A percentile compares a stretch with the other conserved stretches of the same genome.
phyloP scores from a whole-genome alignment of 2,888 invertebrate genomes.

The Epinotia bilunana region DNA sequence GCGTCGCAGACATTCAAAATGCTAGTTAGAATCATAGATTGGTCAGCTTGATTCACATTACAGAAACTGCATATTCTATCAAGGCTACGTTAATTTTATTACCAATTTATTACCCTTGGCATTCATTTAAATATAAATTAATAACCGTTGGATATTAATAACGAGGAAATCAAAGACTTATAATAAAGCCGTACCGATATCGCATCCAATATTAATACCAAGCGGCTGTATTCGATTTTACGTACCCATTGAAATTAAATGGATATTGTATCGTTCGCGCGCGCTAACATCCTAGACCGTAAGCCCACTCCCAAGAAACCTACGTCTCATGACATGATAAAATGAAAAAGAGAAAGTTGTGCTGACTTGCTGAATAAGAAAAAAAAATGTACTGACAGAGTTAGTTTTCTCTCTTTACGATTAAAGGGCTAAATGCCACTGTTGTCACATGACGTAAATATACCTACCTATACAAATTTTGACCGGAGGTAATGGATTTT shows the following conservation, averaged over 20 bases:
- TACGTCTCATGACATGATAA: no score
- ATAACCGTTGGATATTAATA: slow-evolving; percentile 8
- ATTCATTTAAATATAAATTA: background rate
- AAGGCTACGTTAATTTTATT: background rate
- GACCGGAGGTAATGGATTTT: no score
- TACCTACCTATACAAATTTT: no score
- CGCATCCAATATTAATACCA: slow-evolving; percentile 25
- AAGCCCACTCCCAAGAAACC: no score
- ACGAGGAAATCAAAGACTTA: slow-evolving; percentile 3
- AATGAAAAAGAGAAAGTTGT: no score
- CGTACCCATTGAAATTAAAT: background rate
- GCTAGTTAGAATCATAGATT: background rate
- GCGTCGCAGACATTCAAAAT: background rate
- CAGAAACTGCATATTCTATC: background rate
- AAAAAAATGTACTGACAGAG: no score
- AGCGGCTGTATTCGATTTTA: background rate
- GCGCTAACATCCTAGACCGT: no score
- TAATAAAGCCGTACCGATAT: slow-evolving; percentile 6
- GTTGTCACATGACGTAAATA: no score
- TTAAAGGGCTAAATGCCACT: no score
- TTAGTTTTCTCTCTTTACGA: no score
- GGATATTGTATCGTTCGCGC: background rate
- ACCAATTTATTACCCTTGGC: slow-evolving; percentile 1
- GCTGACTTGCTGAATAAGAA: no score
- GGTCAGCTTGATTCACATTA: background rate